These are phyloP conservation scores for Lepidocolaptes lacrymiger DNA, from an alignment of 2,797 vertebrate genomes.

Conservation along the genomic window DNA sequence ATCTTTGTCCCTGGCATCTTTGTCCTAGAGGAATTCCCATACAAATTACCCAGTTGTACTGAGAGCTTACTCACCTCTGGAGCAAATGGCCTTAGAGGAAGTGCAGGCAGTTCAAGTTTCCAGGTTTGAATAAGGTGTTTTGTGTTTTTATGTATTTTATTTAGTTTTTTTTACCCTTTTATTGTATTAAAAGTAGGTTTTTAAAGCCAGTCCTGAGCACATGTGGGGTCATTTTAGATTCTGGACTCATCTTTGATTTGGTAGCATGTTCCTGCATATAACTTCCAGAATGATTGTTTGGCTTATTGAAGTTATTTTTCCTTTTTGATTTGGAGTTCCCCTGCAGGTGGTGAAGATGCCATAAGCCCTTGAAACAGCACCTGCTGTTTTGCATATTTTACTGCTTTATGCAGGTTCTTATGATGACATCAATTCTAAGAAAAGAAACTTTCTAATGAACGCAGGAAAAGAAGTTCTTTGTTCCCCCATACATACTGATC, in stretches of 20 bases:
- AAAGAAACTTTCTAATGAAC: neutral
- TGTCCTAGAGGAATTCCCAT: neutral
- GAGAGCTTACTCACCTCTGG: neutral
- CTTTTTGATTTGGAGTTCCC: neutral
- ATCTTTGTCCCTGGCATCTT: neutral
- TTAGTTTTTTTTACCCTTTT: neutral
- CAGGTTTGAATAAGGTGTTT: neutral
- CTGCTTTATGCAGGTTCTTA: neutral
- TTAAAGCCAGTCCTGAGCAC: neutral
- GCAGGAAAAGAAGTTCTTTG: neutral
- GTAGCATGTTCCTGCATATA: neutral
- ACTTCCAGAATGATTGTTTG: neutral
- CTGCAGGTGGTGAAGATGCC: neutral
- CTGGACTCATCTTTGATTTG: neutral
- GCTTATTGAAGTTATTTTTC: neutral
- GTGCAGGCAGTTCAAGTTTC: neutral
- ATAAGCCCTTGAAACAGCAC: neutral
- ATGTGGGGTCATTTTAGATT: neutral
- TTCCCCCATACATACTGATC: accelerated
- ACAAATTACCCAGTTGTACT: neutral
- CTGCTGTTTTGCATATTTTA: neutral
- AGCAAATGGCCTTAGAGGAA: neutral
- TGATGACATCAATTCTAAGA: neutral
- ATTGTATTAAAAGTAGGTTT: neutral
- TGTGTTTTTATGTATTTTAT: neutral